phyloP scores from a whole-genome alignment of 2,888 invertebrate genomes.

The Phyllotreta cruciferae region DNA sequence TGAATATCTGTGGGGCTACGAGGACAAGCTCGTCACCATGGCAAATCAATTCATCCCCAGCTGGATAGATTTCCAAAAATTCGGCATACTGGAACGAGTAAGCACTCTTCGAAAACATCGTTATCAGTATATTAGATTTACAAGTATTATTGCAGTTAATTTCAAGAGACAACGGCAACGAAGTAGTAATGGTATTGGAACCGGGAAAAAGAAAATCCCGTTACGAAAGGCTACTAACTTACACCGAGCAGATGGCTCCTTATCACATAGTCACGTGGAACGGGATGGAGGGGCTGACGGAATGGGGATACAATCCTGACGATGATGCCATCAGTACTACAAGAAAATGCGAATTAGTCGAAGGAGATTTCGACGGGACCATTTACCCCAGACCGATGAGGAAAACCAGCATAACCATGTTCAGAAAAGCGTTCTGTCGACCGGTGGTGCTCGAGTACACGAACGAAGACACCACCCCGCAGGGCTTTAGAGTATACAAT shows the following conservation, averaged over 20 bases:
- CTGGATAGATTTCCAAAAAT: constrained; percentile 80
- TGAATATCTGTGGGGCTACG: constrained; percentile 83
- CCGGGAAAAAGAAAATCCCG: constrained; percentile 42
- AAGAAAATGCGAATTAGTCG: constrained; percentile 69
- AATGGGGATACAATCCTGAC: constrained; percentile 69
- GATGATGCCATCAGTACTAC: constrained; percentile 58
- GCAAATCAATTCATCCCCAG: constrained; percentile 75
- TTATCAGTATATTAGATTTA: neutral
- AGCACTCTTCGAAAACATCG: constrained; percentile 50
- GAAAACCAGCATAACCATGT: constrained; percentile 67
- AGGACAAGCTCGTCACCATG: constrained; percentile 74
- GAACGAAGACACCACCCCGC: constrained; percentile 52
- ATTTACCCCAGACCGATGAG: constrained; percentile 70
- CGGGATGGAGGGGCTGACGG: constrained; percentile 68
- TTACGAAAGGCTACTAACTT: constrained; percentile 43
- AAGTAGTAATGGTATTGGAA: constrained; percentile 64
- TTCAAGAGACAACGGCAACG: constrained; percentile 67
- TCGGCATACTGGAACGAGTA: constrained; percentile 84
- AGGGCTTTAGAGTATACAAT: constrained; percentile 67
- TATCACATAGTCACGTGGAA: constrained; percentile 71
- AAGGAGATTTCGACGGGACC: constrained; percentile 75
- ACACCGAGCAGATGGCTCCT: constrained; percentile 51
- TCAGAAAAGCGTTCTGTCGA: constrained; percentile 79
- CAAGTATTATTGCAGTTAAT: constrained; percentile 61
- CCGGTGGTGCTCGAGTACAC: constrained; percentile 66